Evolutionary conservation across 2,888 invertebrate species (phyloP).

Genomic region (Priocnemis perturbator): DNA sequence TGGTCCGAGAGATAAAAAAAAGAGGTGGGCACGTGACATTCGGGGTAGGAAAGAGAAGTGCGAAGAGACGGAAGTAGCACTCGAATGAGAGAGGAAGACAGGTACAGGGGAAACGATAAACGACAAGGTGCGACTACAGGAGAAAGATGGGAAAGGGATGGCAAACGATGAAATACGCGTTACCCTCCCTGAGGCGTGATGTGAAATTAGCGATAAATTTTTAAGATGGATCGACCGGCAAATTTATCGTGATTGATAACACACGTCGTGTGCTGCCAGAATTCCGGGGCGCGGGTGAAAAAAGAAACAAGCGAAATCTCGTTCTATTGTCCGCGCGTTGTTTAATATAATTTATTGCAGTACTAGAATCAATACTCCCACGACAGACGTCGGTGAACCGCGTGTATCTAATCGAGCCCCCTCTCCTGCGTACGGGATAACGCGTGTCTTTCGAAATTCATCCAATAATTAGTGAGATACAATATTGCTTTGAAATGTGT

Average conservation of each 20-base stretch:
- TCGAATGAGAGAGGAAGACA: background rate
- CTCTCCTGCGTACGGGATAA: no score
- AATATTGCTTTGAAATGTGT: no score
- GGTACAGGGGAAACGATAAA: background rate
- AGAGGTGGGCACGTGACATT: background rate
- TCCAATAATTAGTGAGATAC: no score
- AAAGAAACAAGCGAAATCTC: slow-evolving; percentile 3
- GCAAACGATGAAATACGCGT: slow-evolving; percentile 34
- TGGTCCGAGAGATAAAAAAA: slow-evolving; percentile 27
- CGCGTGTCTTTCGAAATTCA: no score
- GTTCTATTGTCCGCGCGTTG: slow-evolving; percentile 25
- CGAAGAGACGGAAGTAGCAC: background rate
- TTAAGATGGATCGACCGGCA: slow-evolving; percentile 30
- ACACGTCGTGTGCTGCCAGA: slow-evolving; percentile 30
- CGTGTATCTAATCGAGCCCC: no score
- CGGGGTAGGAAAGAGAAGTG: background rate
- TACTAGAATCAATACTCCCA: slow-evolving; percentile 28
- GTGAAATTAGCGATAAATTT: slow-evolving; percentile 47
- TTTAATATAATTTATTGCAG: slow-evolving; percentile 26
- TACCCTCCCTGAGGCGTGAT: slow-evolving; percentile 32
- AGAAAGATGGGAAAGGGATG: slow-evolving; percentile 13
- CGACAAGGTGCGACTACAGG: background rate
- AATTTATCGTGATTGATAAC: slow-evolving; percentile 51
- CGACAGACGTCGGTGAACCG: background rate
- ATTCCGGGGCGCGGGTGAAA: slow-evolving; percentile 29